Base-by-base conservation (phyloP, 2,888 invertebrate species). In the Alviniconcha strummeri region DNA sequence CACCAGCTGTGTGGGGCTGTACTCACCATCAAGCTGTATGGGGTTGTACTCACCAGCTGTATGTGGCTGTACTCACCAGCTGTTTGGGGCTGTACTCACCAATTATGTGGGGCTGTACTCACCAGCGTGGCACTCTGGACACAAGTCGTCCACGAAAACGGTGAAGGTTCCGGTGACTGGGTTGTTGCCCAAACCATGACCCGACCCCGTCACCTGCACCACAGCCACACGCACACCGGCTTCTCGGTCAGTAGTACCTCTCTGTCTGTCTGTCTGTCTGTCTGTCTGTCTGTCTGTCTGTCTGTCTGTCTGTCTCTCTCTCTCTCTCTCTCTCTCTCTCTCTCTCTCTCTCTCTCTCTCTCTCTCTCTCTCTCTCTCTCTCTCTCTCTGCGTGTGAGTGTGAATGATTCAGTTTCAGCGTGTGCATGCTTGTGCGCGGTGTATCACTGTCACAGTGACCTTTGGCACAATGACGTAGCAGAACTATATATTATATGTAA, bases 131-230 rank as follows among this genome's bases (percentile, higher is more conserved):
- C 90, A 90, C 83, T 89, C 89, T 1, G 90, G 90, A 83, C 90
- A 90, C 54, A 88, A 52, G 80, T 90, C 87, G 79, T 90, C 89
- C 7, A 88, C 90, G 77, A 89, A 90, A 13, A 86, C 89, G 17
- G 83, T 84, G 77, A 88, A 89, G 54, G 86, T 86, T 52, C 90
- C 90, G 7, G 79, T 86, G 17, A 90, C 89, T 5, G 90, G 90
- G 72, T 86, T 83, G 60, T 85, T 86, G 4, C 90, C 90, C 5
- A 82, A 71, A 2, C 90, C 90, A 36, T 86, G 77, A 4, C 90
- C 90, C 6, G 81, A 84, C 5, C 88, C 90, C 78, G 87, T 87
- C 4, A 90, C 90, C 90, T 90, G 64, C 5, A 81, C 52, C 17
- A 15, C 15, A 56, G 7, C 13, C 54, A n/a, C 55, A 69, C 9